Conservation (phyloP, 2,113 vertebrate genomes). For the Heterocephalus glaber region DNA sequence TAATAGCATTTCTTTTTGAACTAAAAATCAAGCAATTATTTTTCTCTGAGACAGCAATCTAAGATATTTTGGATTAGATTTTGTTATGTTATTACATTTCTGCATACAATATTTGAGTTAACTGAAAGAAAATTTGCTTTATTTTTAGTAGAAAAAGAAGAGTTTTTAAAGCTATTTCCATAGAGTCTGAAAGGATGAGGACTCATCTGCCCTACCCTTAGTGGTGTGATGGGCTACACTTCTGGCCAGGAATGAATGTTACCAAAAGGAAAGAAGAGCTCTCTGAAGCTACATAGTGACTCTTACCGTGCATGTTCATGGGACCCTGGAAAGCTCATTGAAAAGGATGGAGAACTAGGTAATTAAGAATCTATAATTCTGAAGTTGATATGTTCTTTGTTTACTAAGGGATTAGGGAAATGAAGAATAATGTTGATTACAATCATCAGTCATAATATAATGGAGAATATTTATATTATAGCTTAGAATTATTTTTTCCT, state of each 20-base stretch:
- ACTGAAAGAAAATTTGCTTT: not conserved
- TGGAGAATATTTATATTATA: not conserved
- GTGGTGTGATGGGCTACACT: not conserved
- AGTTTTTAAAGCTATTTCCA: not conserved
- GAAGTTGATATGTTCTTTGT: not conserved
- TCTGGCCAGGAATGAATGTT: not conserved
- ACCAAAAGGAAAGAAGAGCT: not conserved
- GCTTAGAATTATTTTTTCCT: not conserved
- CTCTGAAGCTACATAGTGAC: not conserved
- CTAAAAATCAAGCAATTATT: not conserved
- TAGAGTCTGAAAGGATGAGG: not conserved
- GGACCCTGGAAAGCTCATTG: not conserved
- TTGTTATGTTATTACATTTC: not conserved
- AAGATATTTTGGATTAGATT: not conserved
- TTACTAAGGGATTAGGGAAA: not conserved
- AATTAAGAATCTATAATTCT: not conserved
- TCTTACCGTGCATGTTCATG: not conserved
- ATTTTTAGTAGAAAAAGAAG: constrained; percentile 1
- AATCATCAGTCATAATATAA: not conserved
- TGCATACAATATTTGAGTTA: not conserved
- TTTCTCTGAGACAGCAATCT: not conserved
- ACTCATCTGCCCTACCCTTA: not conserved
- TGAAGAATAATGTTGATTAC: not conserved
- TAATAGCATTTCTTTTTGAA: not conserved
- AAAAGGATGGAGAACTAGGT: not conserved